Percentiles rank a stretch among this genome's conserved stretches.
phyloP scores from a whole-genome alignment of 2,888 invertebrate species.

The Agrotis clavis region DNA sequence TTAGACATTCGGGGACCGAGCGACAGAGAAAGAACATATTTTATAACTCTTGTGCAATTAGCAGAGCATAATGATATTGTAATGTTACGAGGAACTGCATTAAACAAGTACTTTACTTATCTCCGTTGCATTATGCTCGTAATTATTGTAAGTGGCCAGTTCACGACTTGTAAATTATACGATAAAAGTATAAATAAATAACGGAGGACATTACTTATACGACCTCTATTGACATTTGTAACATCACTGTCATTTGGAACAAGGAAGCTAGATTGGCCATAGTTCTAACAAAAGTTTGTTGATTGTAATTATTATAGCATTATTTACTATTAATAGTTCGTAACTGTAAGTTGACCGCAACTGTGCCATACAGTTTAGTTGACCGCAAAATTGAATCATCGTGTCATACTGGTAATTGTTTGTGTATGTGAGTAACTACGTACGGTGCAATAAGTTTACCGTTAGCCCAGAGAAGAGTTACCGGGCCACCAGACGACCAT shows the following conservation, averaged over 20 bases:
- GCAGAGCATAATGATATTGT: slow-evolving; percentile 7
- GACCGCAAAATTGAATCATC: slow-evolving; percentile 67
- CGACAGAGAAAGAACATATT: slow-evolving; percentile 18
- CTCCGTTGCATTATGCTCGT: slow-evolving; percentile 36
- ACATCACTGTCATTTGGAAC: slow-evolving; percentile 11
- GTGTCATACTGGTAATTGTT: slow-evolving; percentile 65
- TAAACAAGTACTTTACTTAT: slow-evolving; percentile 41
- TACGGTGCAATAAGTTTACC: slow-evolving; percentile 75
- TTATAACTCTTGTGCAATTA: slow-evolving; percentile 36
- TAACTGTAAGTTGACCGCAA: slow-evolving; percentile 61
- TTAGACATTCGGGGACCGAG: slow-evolving; percentile 18
- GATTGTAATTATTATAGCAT: slow-evolving; percentile 49
- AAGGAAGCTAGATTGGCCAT: slow-evolving; percentile 23
- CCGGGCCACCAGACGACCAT: slow-evolving; percentile 77
- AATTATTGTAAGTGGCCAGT: slow-evolving; percentile 45
- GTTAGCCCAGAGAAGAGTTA: slow-evolving; percentile 77
- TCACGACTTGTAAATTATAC: slow-evolving; percentile 50
- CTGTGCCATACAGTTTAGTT: slow-evolving; percentile 47
- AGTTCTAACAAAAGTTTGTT: slow-evolving; percentile 42
- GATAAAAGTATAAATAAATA: slow-evolving; percentile 60
- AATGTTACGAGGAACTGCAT: slow-evolving; percentile 30
- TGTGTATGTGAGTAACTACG: slow-evolving; percentile 69
- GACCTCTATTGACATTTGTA: slow-evolving; percentile 39
- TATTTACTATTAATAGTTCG: slow-evolving; percentile 47
- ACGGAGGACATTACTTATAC: slow-evolving; percentile 50